Evolutionary conservation across 2,797 vertebrate species (phyloP), one percentile per base, ranked within the genome.

Genomic region (Emydoidea blandingii): DNA sequence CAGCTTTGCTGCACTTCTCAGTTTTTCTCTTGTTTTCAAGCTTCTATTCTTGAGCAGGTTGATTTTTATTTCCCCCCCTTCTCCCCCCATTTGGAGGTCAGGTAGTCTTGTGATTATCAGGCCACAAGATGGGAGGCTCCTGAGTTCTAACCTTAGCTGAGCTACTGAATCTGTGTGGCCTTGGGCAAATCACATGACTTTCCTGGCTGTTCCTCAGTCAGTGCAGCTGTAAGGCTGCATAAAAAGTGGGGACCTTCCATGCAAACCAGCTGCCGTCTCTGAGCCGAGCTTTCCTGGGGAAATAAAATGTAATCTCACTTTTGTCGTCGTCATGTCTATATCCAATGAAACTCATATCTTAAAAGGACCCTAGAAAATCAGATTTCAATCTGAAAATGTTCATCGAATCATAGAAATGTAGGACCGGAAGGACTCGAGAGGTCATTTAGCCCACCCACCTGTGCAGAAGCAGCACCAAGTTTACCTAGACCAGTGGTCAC

Each of bases 51-150:
- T 84, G 44, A 12, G 83, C 79, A 90, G 34, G 97, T 96, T 88
- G 89, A 96, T 97, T 57, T 57, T 92, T 90, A 88, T 90, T 59
- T 78, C 57, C 23, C 54, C 19, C 19, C 57, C 59, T 92, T 18
- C 8, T 50, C 72, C n/a, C 78, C 81, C 59, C 79, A 0, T 90
- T 86, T 90, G 88, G 89, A 97, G 96, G 88, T 90, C 83, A 47
- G 83, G 8, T 52, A 93, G 92, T 88, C 86, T 94, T 4, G 53
- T 95, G 95, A 90, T 89, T 95, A 86, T 83, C 94, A 88, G 87
- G 62, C 59, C 90, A 80, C 82, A 68, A 57, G 56, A 84, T 81
- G 68, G 68, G 84, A 95, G 90, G 81, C 62, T 90, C 84, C 83
- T 50, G 88, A 92, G 62, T 68, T 91, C 62, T 89, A n/a, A 68